Evolutionary conservation across 2,113 vertebrate genomes (phyloP), one percentile per base, ranked within the genome.

Genomic region (Sorex fumeus): DNA sequence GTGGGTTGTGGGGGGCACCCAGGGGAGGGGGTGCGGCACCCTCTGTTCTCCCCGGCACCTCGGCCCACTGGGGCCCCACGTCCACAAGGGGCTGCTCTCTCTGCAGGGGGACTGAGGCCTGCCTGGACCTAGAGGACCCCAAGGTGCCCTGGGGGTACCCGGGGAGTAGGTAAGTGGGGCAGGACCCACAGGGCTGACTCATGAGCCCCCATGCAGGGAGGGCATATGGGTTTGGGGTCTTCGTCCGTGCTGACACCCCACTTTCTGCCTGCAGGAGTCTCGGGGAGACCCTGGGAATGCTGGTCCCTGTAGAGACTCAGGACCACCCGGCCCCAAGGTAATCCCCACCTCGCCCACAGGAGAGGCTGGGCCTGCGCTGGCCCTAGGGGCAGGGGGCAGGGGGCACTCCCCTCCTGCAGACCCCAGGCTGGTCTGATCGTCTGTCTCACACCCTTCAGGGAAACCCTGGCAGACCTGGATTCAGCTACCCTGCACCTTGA

Each of bases 401-500:
- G 28, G 30, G 66, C 28, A 50, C 12, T 30, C 66, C 27, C n/a
- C n/a, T 13, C 60, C 13, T 21, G 60, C 60, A 64, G 64, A 27
- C 64, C 7, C 69, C 32, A 8, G 2, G 3, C 32, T 47, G 5
- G 11, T 74, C 9, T 66, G 28, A 66, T 21, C 27, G 19, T 71
- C 21, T 40, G n/a, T 75, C n/a, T 70, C 32, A 88, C 30, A 87
- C 64, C 77, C 81, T 57, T 13, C 84, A 94, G 99, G 99, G 99
- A 94, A 99, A 99, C 95, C 36, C 75, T 25, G 99, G 99, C 96
- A 98, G 99, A 97, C 98, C 98, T 95, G 99, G 99, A 82, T 99
- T 99, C 96, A 99, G 98, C 96, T 99, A 99, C 91, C 99, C 99
- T 15, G 99, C 99, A 94, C 94, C 98, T 70, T 98, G 99, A 97